Evolutionary conservation across 1,140 invertebrate genomes (phyloP), one percentile per base, ranked within the genome.

Genomic region (Chlorops oryzae): DNA sequence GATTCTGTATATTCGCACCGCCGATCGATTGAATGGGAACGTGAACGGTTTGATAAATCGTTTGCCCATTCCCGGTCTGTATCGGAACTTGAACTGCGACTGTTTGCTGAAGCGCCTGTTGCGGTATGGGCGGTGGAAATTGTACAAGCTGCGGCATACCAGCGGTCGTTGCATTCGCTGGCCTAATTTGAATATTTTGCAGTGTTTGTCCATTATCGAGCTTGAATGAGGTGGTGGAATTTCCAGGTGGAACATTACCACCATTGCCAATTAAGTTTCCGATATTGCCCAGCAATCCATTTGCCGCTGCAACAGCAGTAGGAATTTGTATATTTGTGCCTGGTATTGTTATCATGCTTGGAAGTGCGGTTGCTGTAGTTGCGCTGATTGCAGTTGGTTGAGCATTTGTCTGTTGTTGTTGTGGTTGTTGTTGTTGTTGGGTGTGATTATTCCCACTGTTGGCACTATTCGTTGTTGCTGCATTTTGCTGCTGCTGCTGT

Each of bases 41-140:
- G 72, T 96, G 91, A 2, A 95, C 84, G 1, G 92, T 95, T 65
- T 96, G 92, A 68, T 92, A 91, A 45, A 95, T 82, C 0, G 91
- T 95, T 72, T 96, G 92, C 0, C 93, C 93, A 72, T 87, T 88
- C 15, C 83, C 82, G 6, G 88, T 84, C 51, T 89, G 87, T 47
- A 96, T 90, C 2, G 93, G 92, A 34, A 95, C 86, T 75, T 95
- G 91, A 13, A 96, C 88, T 0, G 92, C 90, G 37, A 96, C 88
- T 15, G 88, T 87, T 34, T 69, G 65, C 67, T 90, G 88, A 68
- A 88, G 85, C 73, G 91, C 79, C 37, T 41, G 38, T 42, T 35
- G 63, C 54, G 5, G 51, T 50, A 47, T 53, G 50, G 46, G 5
- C 25, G 45, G 54, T 27, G 77, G 78, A 57, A 91, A 82, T 66